Percentiles rank a stretch among this genome's conserved stretches.
Conservation (phyloP, 1,140 invertebrate genomes). For the Caenorhabditis inopinata region DNA sequence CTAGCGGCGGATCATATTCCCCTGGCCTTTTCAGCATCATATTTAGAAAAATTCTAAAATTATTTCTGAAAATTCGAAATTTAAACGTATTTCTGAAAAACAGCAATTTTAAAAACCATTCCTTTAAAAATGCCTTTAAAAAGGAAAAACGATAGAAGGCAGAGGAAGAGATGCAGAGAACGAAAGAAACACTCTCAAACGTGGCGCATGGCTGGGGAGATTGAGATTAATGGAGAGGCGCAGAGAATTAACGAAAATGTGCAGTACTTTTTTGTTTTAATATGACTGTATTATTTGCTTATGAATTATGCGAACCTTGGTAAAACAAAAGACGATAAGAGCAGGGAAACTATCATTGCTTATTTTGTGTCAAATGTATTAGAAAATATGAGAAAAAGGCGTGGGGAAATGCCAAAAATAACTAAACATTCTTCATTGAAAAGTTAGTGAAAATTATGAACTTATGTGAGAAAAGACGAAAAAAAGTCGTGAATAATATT, state of each 20-base stretch:
- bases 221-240: not conserved
- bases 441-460: too few relatives aligned
- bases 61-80: too few relatives aligned
- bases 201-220: not conserved
- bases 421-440: too few relatives aligned
- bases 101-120: not conserved
- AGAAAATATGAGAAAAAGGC: too few relatives aligned
- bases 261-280: not conserved
- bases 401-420: too few relatives aligned
- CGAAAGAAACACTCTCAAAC: constrained; percentile 1
- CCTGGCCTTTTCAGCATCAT: constrained; percentile 32
- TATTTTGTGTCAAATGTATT: too few relatives aligned
- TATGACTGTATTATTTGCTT: too few relatives aligned
- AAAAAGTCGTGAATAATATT: too few relatives aligned
- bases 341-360: too few relatives aligned
- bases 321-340: too few relatives aligned
- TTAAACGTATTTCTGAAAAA: not conserved
- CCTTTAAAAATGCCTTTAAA: not conserved
- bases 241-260: not conserved
- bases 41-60: not conserved
- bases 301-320: too few relatives aligned
- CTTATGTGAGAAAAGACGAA: too few relatives aligned
- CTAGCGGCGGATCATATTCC: constrained; percentile 35
- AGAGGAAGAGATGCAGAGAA: not conserved
- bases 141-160: not conserved